phyloP scores from a whole-genome alignment of 2,888 invertebrate species.

The Phortica okadai region DNA sequence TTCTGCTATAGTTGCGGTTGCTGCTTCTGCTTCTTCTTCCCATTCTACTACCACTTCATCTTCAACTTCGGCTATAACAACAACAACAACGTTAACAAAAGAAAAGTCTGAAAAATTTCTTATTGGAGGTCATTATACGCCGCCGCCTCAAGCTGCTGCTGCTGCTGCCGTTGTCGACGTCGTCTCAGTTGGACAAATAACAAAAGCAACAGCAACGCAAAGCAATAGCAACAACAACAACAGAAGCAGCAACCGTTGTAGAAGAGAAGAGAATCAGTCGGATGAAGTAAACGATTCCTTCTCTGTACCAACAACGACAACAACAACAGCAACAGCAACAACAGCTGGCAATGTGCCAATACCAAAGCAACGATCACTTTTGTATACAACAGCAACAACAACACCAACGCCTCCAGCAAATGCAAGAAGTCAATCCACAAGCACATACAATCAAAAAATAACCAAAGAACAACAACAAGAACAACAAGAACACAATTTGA shows the following conservation, averaged over 20 bases:
- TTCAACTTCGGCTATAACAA: constrained; percentile 30
- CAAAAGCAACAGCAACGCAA: constrained; percentile 35
- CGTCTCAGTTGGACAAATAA: constrained; percentile 10
- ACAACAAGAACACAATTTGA: background rate
- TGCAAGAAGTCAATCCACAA: constrained; percentile 61
- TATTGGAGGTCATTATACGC: constrained; percentile 74
- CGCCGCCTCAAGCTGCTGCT: constrained; percentile 41
- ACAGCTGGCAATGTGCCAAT: constrained; percentile 54
- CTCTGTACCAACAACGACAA: constrained; percentile 14
- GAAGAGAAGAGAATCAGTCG: constrained; percentile 25
- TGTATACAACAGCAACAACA: constrained; percentile 50
- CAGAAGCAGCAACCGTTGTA: constrained; percentile 48
- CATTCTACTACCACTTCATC: background rate
- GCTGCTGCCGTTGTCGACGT: background rate
- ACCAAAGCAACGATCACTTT: constrained; percentile 71
- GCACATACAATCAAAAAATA: constrained; percentile 36
- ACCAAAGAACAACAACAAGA: constrained; percentile 19
- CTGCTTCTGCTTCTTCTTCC: background rate
- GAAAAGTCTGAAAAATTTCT: constrained; percentile 72
- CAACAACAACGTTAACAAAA: constrained; percentile 52
- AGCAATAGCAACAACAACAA: constrained; percentile 48
- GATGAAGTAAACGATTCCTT: constrained; percentile 48
- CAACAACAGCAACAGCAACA: constrained; percentile 43
- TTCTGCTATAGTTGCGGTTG: background rate
- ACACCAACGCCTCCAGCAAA: constrained; percentile 25